Conservation (phyloP, 1,140 invertebrate species). For the Babylonia areolata region DNA sequence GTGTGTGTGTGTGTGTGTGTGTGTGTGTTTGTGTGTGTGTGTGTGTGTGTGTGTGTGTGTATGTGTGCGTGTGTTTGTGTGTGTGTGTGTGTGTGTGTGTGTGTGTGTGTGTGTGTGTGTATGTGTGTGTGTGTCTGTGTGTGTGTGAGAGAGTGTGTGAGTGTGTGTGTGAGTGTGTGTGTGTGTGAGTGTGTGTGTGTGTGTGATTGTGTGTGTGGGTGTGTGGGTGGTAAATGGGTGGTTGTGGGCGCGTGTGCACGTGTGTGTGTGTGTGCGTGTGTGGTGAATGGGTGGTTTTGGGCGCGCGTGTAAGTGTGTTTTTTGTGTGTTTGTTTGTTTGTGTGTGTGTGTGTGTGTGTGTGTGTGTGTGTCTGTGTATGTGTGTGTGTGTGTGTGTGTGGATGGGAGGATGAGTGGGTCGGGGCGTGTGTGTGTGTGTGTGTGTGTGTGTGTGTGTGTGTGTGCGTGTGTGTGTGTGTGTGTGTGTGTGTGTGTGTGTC, state of each 20-base stretch:
- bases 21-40: not conserved
- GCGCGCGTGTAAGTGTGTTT: too few species aligned
- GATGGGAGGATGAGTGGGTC: too few species aligned
- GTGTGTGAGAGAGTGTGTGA: not conserved
- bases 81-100: not conserved
- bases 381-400: too few species aligned
- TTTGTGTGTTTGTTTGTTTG: too few species aligned
- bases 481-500: not conserved
- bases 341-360: slow-evolving; percentile 22
- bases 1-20: not conserved
- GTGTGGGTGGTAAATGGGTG: too few species aligned
- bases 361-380: too few species aligned
- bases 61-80: too few species aligned
- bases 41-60: not conserved
- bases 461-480: not conserved
- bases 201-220: too few species aligned
- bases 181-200: not conserved
- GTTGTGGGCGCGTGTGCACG: too few species aligned
- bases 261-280: not conserved
- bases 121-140: not conserved
- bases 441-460: too few species aligned
- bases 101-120: slow-evolving; percentile 9
- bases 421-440: too few species aligned
- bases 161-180: not conserved
- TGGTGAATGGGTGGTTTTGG: too few species aligned